phyloP scores from a whole-genome alignment of 2,113 vertebrate genomes.

The Daphoenositta chrysoptera region DNA sequence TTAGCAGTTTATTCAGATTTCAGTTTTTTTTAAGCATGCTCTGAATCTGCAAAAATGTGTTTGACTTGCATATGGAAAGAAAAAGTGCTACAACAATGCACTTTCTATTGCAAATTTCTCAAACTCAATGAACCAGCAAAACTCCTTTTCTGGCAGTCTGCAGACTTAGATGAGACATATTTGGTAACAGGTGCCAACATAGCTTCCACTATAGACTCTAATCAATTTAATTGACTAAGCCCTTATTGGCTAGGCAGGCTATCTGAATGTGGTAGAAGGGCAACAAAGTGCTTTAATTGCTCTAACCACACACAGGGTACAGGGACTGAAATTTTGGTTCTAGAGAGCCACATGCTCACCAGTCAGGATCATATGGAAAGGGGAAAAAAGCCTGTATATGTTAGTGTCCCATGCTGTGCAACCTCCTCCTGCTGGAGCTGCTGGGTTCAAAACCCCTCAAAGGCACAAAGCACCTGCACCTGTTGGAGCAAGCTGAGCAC shows the following conservation, averaged over 20 bases:
- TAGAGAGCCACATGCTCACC: not conserved
- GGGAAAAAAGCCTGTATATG: rapidly evolving
- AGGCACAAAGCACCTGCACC: not conserved
- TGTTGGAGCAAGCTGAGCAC: not conserved
- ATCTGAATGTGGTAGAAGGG: not conserved
- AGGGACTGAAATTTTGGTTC: not conserved
- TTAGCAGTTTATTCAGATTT: not conserved
- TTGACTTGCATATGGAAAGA: not conserved
- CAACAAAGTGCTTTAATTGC: not conserved
- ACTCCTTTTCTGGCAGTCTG: not conserved
- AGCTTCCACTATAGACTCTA: not conserved
- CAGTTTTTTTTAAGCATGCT: not conserved
- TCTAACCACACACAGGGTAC: not conserved
- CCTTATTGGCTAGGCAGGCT: not conserved
- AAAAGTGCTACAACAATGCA: not conserved
- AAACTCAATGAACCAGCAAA: not conserved
- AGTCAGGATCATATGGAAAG: not conserved
- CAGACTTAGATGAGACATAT: not conserved
- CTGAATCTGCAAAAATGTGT: not conserved
- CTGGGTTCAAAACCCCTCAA: not conserved
- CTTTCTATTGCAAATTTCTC: not conserved
- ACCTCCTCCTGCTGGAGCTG: not conserved
- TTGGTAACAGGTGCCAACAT: not conserved
- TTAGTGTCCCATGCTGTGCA: not conserved
- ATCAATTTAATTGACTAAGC: not conserved